Percentiles rank a stretch among this genome's conserved stretches.
Conservation (phyloP, 2,113 vertebrate species). For the Cinclus mexicanus region DNA sequence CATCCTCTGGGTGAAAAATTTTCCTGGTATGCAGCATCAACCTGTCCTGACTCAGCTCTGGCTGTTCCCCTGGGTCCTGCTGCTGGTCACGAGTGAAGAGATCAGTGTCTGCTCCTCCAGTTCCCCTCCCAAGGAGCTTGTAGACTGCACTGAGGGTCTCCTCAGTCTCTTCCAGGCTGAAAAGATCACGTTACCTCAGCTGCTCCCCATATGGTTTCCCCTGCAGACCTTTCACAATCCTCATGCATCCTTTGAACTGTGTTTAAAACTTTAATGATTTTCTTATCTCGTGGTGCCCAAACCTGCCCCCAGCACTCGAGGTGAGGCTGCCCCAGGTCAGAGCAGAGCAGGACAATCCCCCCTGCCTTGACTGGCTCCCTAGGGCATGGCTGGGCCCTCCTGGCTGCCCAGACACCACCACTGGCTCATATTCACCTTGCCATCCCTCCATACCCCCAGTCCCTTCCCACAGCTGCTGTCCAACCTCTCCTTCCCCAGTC, state of each 20-base stretch:
- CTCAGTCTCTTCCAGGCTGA: background rate
- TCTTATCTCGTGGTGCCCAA: background rate
- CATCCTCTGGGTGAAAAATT: background rate
- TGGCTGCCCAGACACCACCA: background rate
- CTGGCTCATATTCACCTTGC: fast-evolving
- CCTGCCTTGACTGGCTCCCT: background rate
- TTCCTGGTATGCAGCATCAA: background rate
- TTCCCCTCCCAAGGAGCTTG: background rate
- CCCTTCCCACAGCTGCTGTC: background rate
- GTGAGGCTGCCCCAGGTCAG: background rate
- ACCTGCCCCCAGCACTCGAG: too few species aligned
- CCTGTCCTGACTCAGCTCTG: background rate
- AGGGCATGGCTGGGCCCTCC: background rate
- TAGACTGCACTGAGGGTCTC: background rate
- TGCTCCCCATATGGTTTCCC: background rate
- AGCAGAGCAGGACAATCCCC: background rate
- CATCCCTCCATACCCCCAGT: background rate
- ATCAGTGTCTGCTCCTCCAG: background rate
- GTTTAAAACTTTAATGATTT: background rate
- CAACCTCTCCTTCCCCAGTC: background rate
- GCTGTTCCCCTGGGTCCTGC: background rate
- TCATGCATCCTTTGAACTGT: background rate
- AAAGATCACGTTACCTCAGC: background rate
- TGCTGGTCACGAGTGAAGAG: background rate
- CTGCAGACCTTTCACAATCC: background rate